phyloP scores from a whole-genome alignment of 2,888 invertebrate species.

The Andrena praecox region DNA sequence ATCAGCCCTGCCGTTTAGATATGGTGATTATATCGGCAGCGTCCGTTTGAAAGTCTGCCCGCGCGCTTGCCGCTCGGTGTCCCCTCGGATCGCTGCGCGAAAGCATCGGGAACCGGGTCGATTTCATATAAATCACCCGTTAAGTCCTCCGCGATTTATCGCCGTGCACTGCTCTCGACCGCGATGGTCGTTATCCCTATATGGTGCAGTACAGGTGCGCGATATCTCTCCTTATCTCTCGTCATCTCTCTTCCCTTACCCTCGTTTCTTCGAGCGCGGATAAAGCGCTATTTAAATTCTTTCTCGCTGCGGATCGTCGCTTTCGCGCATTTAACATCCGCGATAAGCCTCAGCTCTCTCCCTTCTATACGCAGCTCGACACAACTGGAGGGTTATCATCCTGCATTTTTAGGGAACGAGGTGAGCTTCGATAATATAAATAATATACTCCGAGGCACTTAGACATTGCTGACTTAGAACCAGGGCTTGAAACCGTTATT shows the following conservation, averaged over 20 bases:
- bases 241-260: constrained; percentile 45
- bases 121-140: constrained; percentile 74
- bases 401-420: background rate
- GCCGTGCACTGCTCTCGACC: constrained; percentile 32
- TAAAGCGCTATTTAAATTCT: constrained; percentile 9
- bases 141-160: constrained; percentile 66
- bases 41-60: too few species aligned
- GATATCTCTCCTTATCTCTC: constrained; percentile 51
- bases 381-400: background rate
- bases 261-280: constrained; percentile 18
- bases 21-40: constrained; percentile 1
- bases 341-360: background rate
- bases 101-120: constrained; percentile 69
- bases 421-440: background rate
- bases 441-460: too few species aligned
- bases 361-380: background rate
- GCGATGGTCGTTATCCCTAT: constrained; percentile 67
- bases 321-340: too few species aligned
- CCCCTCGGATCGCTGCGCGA: constrained; percentile 30
- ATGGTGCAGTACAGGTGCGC: constrained; percentile 57
- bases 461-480: too few species aligned
- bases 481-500: too few species aligned
- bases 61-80: background rate
- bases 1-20: background rate
- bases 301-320: background rate